phyloP scores from a whole-genome alignment of 2,113 vertebrate species.

The Stigmatopora nigra region DNA sequence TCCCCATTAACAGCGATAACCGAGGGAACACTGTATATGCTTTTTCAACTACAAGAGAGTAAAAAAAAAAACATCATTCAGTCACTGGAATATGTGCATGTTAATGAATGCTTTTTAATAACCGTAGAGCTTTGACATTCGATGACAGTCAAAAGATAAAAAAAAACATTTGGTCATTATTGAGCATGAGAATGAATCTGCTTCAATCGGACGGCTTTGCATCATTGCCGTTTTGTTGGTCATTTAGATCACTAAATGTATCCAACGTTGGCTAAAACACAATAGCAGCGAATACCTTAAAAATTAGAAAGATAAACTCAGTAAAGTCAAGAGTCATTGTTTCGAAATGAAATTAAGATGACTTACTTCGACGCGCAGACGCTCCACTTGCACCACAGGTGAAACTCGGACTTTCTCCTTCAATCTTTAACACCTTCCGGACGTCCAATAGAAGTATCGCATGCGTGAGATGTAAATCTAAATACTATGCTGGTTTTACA shows the following conservation, averaged over 20 bases:
- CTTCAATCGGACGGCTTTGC: neutral
- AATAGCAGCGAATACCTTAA: neutral
- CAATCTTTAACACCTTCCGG: neutral
- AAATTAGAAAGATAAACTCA: neutral
- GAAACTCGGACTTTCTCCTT: conserved; percentile 3
- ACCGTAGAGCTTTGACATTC: too few species aligned
- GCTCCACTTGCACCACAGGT: conserved; percentile 20
- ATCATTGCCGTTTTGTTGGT: neutral
- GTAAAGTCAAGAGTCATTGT: neutral
- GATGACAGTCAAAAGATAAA: too few species aligned
- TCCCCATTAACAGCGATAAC: too few species aligned
- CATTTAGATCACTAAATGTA: neutral
- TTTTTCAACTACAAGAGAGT: too few species aligned
- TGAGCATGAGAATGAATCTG: neutral
- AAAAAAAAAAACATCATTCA: too few species aligned
- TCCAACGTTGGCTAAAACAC: neutral
- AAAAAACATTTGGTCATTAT: too few species aligned
- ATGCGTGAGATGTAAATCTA: neutral
- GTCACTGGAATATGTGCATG: too few species aligned
- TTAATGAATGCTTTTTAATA: too few species aligned
- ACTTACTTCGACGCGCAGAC: conserved; percentile 19
- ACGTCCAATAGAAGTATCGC: neutral
- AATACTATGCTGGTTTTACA: neutral
- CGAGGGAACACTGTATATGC: too few species aligned
- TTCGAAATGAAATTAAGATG: neutral